Conservation (phyloP, 2,113 vertebrate species). For the Leucopsar rothschildi region DNA sequence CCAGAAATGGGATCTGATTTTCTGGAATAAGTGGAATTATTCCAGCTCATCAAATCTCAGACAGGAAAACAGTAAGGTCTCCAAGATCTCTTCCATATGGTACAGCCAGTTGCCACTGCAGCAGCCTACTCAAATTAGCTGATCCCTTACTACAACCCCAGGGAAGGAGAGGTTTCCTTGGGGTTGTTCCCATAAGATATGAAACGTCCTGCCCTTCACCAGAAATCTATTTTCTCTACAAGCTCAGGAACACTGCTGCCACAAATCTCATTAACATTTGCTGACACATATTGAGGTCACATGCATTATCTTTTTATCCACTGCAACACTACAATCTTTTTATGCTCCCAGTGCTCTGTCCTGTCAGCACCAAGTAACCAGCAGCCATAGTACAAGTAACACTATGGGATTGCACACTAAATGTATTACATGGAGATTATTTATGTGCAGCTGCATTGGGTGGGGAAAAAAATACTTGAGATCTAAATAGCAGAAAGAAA, state of each 20-base stretch:
- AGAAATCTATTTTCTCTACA: neutral
- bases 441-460: neutral
- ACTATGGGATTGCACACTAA: neutral
- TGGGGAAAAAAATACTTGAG: neutral
- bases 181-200: neutral
- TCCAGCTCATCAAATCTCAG: neutral
- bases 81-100: neutral
- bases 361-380: constrained; percentile 33
- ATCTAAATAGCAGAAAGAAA: neutral
- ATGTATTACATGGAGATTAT: constrained; percentile 28
- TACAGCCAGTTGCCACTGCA: neutral
- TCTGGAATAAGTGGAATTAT: neutral
- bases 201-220: neutral
- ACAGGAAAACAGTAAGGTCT: neutral
- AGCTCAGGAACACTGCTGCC: neutral
- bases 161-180: neutral
- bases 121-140: neutral
- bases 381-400: neutral
- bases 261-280: constrained; percentile 21
- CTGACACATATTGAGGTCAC: neutral
- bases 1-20: neutral
- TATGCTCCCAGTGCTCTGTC: neutral
- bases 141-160: neutral
- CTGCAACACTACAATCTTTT: neutral
- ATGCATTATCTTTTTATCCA: neutral